These are phyloP conservation scores for Drosophila fungiperda DNA, from an alignment of 2,888 invertebrate species.

Conservation along the genomic window DNA sequence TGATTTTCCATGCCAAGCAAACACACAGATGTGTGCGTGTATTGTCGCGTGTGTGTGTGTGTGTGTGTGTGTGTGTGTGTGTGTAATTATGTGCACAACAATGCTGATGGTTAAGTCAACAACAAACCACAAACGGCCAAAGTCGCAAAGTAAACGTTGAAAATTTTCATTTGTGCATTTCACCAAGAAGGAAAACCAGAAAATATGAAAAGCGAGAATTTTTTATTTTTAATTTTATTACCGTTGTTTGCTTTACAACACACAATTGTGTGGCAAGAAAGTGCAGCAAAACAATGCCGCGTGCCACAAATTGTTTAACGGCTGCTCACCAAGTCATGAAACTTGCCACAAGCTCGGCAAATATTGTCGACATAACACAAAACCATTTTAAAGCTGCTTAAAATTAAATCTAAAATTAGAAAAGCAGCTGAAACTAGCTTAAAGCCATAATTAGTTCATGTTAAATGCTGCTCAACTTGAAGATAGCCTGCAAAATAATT, in stretches of 20 bases:
- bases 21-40: slow-evolving; percentile 17
- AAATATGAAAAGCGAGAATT: slow-evolving; percentile 7
- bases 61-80: slow-evolving; percentile 10
- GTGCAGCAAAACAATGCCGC: slow-evolving; percentile 24
- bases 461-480: neutral
- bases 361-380: neutral
- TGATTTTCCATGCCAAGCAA: slow-evolving; percentile 58
- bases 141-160: slow-evolving; percentile 53
- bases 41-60: slow-evolving; percentile 6
- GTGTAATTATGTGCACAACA: slow-evolving; percentile 33
- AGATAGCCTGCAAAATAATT: neutral
- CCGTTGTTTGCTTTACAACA: slow-evolving; percentile 22
- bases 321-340: slow-evolving; percentile 19
- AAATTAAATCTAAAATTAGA: neutral
- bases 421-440: neutral
- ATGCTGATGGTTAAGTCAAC: slow-evolving; percentile 52
- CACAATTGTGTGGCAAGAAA: slow-evolving; percentile 33
- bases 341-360: slow-evolving; percentile 8
- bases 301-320: slow-evolving; percentile 17
- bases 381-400: neutral
- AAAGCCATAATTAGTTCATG: neutral
- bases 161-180: slow-evolving; percentile 50
- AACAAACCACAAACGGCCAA: slow-evolving; percentile 45
- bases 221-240: neutral
- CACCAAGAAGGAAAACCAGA: slow-evolving; percentile 17